Evolutionary conservation across 2,888 invertebrate genomes (phyloP).

Genomic region (Torymus texanus): DNA sequence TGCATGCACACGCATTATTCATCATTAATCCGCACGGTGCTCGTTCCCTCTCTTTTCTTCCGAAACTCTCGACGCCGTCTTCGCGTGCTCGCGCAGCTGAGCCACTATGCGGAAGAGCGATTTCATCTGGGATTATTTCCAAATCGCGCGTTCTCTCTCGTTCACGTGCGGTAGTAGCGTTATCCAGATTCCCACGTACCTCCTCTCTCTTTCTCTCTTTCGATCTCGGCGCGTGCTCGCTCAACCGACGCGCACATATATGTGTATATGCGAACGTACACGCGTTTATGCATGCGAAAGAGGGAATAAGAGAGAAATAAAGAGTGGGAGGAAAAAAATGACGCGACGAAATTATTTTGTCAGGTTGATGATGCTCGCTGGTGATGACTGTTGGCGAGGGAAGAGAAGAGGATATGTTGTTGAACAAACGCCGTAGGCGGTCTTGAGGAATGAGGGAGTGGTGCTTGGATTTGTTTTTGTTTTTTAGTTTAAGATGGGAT

Average conservation of each 20-base stretch:
- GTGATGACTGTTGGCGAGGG: too few species aligned
- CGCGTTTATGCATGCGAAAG: background rate
- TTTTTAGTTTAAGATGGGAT: too few species aligned
- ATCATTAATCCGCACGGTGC: slow-evolving; percentile 43
- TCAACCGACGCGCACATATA: background rate
- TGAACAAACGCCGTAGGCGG: too few species aligned
- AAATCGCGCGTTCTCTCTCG: slow-evolving; percentile 37
- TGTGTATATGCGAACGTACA: background rate
- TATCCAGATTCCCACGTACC: slow-evolving; percentile 45
- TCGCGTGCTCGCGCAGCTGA: slow-evolving; percentile 8
- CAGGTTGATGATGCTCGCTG: too few species aligned
- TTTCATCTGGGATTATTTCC: slow-evolving; percentile 52
- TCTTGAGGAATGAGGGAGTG: too few species aligned
- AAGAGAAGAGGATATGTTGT: too few species aligned
- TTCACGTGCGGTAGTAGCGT: background rate
- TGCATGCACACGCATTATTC: slow-evolving; percentile 34
- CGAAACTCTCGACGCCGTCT: slow-evolving; percentile 19
- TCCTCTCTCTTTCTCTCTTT: background rate
- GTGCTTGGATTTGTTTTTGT: too few species aligned
- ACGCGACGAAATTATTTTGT: too few species aligned
- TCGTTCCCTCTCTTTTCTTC: slow-evolving; percentile 5
- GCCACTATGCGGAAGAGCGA: slow-evolving; percentile 12
- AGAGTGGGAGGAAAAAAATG: too few species aligned
- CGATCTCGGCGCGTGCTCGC: background rate
- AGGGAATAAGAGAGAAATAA: too few species aligned